A percentile compares a stretch with the other conserved stretches of the same genome.
Evolutionary conservation across 2,113 vertebrate species (phyloP).

Genomic region (Lepus americanus): DNA sequence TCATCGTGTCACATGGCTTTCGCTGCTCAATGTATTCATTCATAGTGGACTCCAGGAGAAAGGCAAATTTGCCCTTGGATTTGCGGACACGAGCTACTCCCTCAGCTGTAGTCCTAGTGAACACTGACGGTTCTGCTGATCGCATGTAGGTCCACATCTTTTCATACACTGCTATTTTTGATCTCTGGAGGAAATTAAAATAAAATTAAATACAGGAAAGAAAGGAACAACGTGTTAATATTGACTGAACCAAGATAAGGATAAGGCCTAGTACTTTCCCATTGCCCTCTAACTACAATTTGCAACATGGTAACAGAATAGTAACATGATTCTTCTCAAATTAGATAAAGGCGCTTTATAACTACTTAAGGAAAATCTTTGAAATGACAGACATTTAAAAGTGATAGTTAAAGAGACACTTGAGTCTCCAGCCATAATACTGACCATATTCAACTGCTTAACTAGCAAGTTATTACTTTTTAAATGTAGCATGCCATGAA

Average conservation of each 20-base stretch:
- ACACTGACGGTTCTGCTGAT: conserved; percentile 98
- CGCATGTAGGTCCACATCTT: conserved; percentile 99
- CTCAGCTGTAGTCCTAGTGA: conserved; percentile 98
- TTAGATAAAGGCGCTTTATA: neutral
- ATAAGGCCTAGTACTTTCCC: neutral
- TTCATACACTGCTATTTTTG: conserved; percentile 99
- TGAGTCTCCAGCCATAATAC: neutral
- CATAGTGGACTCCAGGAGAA: conserved; percentile 99
- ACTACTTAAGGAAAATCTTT: neutral
- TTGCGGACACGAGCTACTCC: conserved; percentile 98
- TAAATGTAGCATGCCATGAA: neutral
- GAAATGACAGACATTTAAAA: neutral
- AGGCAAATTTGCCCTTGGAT: conserved; percentile 99
- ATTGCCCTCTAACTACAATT: neutral
- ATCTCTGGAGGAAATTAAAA: conserved; percentile 93
- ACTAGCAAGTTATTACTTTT: neutral
- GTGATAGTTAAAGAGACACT: neutral
- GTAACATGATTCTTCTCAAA: neutral
- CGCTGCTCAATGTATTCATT: conserved; percentile 99
- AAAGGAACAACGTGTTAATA: conserved; percentile 77
- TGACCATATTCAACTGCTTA: neutral
- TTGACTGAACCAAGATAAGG: neutral
- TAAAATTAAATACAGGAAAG: conserved; percentile 85
- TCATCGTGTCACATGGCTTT: conserved; percentile 99
- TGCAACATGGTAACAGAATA: neutral